phyloP scores from a whole-genome alignment of 2,888 invertebrate species.

The Panopea generosa region DNA sequence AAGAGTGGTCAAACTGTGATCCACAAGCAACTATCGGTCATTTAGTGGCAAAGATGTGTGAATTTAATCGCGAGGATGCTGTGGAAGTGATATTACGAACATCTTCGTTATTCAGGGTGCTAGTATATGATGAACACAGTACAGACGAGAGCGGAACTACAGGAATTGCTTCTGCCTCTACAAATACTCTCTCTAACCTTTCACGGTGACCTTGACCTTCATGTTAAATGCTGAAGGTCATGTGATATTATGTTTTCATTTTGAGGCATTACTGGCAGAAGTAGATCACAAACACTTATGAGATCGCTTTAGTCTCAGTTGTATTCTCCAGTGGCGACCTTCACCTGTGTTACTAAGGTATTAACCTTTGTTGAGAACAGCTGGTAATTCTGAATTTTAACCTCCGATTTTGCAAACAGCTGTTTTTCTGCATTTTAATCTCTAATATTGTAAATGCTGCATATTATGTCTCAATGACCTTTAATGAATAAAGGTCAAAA shows the following conservation, averaged over 20 bases:
- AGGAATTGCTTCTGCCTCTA: conserved; percentile 73
- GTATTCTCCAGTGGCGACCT: not conserved
- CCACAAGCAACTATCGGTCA: conserved; percentile 86
- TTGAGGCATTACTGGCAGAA: too few relatives aligned
- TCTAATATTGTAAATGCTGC: too few relatives aligned
- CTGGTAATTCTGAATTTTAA: not conserved
- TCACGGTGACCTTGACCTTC: conserved; percentile 70
- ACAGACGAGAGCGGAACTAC: conserved; percentile 74
- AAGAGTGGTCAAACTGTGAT: conserved; percentile 86
- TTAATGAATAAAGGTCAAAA: too few relatives aligned
- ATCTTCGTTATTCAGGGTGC: conserved; percentile 71
- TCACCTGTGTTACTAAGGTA: not conserved
- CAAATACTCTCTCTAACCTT: conserved; percentile 79
- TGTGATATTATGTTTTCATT: too few relatives aligned
- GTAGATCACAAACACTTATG: too few relatives aligned
- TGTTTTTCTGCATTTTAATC: too few relatives aligned
- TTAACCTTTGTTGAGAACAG: not conserved
- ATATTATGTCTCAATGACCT: too few relatives aligned
- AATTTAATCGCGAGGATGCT: conserved; percentile 88
- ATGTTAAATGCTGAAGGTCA: not conserved
- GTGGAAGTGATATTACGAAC: conserved; percentile 88
- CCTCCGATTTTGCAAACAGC: too few relatives aligned
- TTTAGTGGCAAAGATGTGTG: conserved; percentile 87
- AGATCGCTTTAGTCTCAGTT: too few relatives aligned
- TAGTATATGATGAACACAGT: conserved; percentile 76